These are phyloP conservation scores for Nomada ruficornis DNA, from an alignment of 2,888 invertebrate species.

Conservation along the genomic window DNA sequence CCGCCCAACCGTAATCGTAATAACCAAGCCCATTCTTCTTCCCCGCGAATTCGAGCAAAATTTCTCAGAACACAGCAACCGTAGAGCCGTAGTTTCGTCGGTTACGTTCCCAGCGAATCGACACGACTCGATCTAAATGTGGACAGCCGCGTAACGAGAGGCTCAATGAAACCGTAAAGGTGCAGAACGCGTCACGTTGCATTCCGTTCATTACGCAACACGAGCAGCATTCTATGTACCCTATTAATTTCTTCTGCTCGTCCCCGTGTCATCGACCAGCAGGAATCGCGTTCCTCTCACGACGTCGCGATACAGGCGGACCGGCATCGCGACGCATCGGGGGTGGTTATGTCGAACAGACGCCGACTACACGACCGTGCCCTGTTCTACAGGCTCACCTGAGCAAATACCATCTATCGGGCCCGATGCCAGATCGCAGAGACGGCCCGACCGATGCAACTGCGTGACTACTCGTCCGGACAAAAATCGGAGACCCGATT, in stretches of 20 bases:
- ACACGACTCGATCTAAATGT: conserved; percentile 40
- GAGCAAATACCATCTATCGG: conserved; percentile 58
- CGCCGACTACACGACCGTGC: conserved; percentile 47
- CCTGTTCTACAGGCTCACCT: conserved; percentile 49
- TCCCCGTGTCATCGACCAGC: conserved; percentile 8
- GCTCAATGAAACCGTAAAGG: conserved; percentile 52
- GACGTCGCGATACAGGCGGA: background rate
- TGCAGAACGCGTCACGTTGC: conserved; percentile 6
- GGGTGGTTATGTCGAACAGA: conserved; percentile 48
- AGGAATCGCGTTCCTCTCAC: background rate
- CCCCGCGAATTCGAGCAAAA: too few relatives aligned
- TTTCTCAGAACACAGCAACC: too few relatives aligned
- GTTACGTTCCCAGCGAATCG: conserved; percentile 4
- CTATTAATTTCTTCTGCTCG: conserved; percentile 49
- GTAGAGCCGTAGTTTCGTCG: background rate
- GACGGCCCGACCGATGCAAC: conserved; percentile 49
- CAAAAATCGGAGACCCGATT: conserved; percentile 43
- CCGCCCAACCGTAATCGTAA: too few relatives aligned
- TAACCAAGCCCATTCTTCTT: too few relatives aligned
- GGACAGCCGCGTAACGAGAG: conserved; percentile 23
- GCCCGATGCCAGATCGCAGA: conserved; percentile 56
- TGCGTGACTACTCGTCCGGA: conserved; percentile 37
- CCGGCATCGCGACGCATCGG: background rate
- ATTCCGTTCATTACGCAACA: conserved; percentile 44
- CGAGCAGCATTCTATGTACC: conserved; percentile 27